Percentiles rank a stretch among this genome's conserved stretches.
Evolutionary conservation across 2,888 invertebrate genomes (phyloP).

Genomic region (Subacronicta megacephala): DNA sequence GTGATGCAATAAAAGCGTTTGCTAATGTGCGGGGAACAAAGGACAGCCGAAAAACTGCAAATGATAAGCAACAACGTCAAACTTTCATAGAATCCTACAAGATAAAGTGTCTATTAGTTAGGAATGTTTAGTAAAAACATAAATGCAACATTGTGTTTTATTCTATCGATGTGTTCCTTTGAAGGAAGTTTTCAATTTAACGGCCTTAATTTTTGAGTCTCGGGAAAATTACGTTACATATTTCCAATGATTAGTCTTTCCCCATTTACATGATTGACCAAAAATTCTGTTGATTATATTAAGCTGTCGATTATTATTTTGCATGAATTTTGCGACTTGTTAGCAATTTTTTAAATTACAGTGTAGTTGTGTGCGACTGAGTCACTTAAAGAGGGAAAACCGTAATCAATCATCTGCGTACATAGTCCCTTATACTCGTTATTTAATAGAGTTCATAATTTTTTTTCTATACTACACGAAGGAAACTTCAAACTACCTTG

Average conservation of each 20-base stretch:
- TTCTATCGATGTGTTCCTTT: neutral
- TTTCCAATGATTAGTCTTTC: conserved; percentile 32
- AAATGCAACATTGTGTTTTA: conserved; percentile 5
- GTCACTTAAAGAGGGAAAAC: too few species aligned
- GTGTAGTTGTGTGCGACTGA: conserved; percentile 1
- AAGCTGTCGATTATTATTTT: conserved; percentile 17
- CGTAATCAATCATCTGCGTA: neutral
- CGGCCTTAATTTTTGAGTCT: neutral
- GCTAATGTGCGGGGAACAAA: conserved; percentile 57
- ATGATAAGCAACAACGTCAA: conserved; percentile 39
- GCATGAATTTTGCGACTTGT: conserved; percentile 11
- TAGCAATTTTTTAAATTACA: conserved; percentile 19
- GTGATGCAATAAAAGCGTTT: conserved; percentile 57
- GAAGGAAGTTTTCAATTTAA: neutral
- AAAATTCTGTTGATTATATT: conserved; percentile 9
- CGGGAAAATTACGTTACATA: neutral
- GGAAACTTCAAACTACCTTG: conserved; percentile 26
- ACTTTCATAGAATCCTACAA: conserved; percentile 38
- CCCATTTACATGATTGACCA: conserved; percentile 30
- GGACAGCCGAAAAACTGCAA: conserved; percentile 52
- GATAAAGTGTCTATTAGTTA: conserved; percentile 9
- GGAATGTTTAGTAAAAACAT: conserved; percentile 10
- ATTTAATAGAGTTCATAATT: too few species aligned
- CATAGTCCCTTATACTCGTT: neutral
- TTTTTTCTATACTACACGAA: neutral